Percentiles rank a stretch among this genome's conserved stretches.
Conservation (phyloP, 2,113 vertebrate genomes). For the Gymnarchus niloticus region DNA sequence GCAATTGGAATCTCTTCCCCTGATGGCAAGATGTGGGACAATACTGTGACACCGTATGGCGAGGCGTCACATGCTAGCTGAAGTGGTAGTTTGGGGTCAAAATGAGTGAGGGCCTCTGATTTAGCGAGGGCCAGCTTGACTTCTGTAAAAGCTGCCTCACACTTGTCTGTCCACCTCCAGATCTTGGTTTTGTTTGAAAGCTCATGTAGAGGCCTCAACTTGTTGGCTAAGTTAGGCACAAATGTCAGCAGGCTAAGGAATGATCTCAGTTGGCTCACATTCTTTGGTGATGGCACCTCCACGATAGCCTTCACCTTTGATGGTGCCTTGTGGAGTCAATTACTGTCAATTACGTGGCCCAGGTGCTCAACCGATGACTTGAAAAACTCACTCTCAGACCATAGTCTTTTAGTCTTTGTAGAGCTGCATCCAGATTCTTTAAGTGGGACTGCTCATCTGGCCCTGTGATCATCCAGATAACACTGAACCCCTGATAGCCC, state of each 20-base stretch:
- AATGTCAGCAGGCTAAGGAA: constrained; percentile 26
- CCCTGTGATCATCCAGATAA: constrained; percentile 23
- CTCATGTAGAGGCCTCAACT: constrained; percentile 45
- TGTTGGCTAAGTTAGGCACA: constrained; percentile 40
- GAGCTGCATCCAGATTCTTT: constrained; percentile 3
- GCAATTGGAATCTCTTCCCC: constrained; percentile 58
- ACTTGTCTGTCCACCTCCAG: constrained; percentile 54
- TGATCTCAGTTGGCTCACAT: neutral
- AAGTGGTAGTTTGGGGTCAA: constrained; percentile 55
- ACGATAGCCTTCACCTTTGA: neutral
- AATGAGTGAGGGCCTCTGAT: constrained; percentile 53
- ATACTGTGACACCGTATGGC: constrained; percentile 56
- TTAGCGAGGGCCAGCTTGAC: constrained; percentile 53
- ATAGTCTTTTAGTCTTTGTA: constrained; percentile 13
- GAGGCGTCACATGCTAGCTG: constrained; percentile 58
- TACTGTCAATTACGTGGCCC: neutral
- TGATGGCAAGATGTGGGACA: constrained; percentile 52
- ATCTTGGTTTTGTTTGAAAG: constrained; percentile 42
- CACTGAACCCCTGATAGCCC: neutral
- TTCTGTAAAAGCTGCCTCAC: constrained; percentile 55
- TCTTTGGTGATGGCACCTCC: neutral
- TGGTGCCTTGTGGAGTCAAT: constrained; percentile 9
- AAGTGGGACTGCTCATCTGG: neutral
- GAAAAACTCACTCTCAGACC: constrained; percentile 5
- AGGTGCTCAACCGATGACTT: constrained; percentile 5